Conservation (phyloP, 2,888 invertebrate genomes). For the Iselma pallidipennis region DNA sequence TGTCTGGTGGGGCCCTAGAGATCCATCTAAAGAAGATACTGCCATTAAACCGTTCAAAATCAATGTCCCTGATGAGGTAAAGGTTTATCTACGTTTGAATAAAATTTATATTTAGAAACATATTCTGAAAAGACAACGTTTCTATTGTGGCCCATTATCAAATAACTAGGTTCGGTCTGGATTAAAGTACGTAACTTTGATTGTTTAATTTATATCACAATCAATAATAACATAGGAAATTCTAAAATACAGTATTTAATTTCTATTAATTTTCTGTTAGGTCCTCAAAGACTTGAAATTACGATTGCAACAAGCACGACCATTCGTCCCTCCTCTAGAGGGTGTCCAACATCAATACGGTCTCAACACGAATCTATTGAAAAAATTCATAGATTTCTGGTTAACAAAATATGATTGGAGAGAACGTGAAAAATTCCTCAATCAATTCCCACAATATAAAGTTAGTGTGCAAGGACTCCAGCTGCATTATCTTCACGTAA, state of each 20-base stretch:
- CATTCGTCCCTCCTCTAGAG: constrained; percentile 62
- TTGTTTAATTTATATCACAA: no score
- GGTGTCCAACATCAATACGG: constrained; percentile 78
- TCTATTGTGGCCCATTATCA: no score
- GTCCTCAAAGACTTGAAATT: constrained; percentile 60
- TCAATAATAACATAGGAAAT: no score
- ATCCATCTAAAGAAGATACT: constrained; percentile 57
- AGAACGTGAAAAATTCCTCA: constrained; percentile 63
- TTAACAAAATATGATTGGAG: constrained; percentile 69
- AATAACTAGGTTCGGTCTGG: no score
- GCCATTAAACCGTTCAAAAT: constrained; percentile 65
- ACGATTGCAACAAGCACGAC: constrained; percentile 58
- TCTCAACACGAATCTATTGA: constrained; percentile 71
- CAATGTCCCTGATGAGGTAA: constrained; percentile 64
- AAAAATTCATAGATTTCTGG: constrained; percentile 78
- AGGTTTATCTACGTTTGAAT: no score
- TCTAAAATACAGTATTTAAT: no score
- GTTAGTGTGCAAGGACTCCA: constrained; percentile 72
- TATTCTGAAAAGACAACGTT: no score
- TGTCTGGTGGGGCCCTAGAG: constrained; percentile 65
- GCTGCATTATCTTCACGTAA: constrained; percentile 70
- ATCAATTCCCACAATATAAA: constrained; percentile 69
- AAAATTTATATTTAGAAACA: no score
- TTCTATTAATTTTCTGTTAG: constrained; percentile 73
- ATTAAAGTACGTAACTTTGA: no score